Conservation (phyloP, 2,888 invertebrate species). For the Phragmatobia fuliginosa region DNA sequence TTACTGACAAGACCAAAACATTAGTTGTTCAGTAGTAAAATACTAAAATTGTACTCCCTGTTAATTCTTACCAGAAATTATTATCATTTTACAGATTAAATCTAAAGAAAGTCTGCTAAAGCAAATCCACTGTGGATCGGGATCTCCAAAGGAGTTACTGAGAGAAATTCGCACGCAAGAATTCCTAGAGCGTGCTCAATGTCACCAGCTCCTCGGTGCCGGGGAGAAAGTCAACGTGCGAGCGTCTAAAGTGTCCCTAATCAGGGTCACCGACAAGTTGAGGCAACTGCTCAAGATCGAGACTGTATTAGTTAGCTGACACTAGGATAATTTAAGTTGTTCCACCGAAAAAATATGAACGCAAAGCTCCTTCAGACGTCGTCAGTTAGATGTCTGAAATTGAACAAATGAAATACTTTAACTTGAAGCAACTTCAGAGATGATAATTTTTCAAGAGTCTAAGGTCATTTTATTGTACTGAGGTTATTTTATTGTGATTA, state of each 20-base stretch:
- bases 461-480: background rate
- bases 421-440: background rate
- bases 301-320: slow-evolving; percentile 90
- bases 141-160: slow-evolving; percentile 82
- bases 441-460: background rate
- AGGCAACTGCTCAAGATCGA: slow-evolving; percentile 93
- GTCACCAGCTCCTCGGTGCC: slow-evolving; percentile 92
- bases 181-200: slow-evolving; percentile 93
- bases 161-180: slow-evolving; percentile 92
- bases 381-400: slow-evolving; percentile 4
- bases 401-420: slow-evolving; percentile 4
- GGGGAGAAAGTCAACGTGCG: slow-evolving; percentile 93
- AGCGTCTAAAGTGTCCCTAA: slow-evolving; percentile 92
- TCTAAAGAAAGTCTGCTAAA: slow-evolving; percentile 92
- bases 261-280: slow-evolving; percentile 94
- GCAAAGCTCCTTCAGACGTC: background rate
- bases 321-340: slow-evolving; percentile 50
- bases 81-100: slow-evolving; percentile 88
- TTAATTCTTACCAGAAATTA: background rate
- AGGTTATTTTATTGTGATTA: slow-evolving; percentile 1
- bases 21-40: background rate
- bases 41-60: background rate
- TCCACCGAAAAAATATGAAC: background rate
- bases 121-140: slow-evolving; percentile 89
- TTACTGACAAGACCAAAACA: no score